phyloP scores from a whole-genome alignment of 92 coral and sea anemone species.

The Metridium senile region DNA sequence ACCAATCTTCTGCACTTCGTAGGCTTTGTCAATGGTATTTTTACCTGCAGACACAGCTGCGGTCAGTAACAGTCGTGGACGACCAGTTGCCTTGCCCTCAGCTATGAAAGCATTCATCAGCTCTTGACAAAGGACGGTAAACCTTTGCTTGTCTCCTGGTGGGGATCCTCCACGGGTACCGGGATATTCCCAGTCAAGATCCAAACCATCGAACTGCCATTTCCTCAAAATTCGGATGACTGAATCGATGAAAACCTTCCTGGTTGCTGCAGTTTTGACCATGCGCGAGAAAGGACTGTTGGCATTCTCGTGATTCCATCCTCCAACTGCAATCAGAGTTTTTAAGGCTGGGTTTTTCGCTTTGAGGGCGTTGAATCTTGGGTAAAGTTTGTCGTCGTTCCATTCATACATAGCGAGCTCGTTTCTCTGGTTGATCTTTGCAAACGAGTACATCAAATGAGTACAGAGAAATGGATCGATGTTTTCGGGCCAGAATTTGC shows the following conservation, averaged over 20 bases:
- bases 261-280: conserved; percentile 43
- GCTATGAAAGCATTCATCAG: conserved; percentile 50
- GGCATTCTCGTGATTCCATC: conserved; percentile 63
- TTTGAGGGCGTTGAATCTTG: conserved; percentile 43
- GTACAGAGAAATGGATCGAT: conserved; percentile 44
- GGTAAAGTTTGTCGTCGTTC: conserved; percentile 56
- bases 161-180: conserved; percentile 56
- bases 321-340: conserved; percentile 56
- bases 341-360: conserved; percentile 51
- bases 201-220: conserved; percentile 58
- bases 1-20: conserved; percentile 32
- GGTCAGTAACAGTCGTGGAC: conserved; percentile 44
- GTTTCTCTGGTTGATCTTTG: conserved; percentile 33
- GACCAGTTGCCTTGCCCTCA: conserved; percentile 41
- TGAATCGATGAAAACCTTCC: conserved; percentile 53
- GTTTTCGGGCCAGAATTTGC: conserved; percentile 47
- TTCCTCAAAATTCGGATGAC: conserved; percentile 36
- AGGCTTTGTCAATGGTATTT: conserved; percentile 34
- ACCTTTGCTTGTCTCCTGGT: conserved; percentile 46
- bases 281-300: conserved; percentile 52
- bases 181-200: conserved; percentile 69
- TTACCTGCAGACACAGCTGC: conserved; percentile 58
- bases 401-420: conserved; percentile 48
- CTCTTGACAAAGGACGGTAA: conserved; percentile 58
- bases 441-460: conserved; percentile 53